Conservation (phyloP, 2,888 invertebrate species). For the Agapostemon virescens region DNA sequence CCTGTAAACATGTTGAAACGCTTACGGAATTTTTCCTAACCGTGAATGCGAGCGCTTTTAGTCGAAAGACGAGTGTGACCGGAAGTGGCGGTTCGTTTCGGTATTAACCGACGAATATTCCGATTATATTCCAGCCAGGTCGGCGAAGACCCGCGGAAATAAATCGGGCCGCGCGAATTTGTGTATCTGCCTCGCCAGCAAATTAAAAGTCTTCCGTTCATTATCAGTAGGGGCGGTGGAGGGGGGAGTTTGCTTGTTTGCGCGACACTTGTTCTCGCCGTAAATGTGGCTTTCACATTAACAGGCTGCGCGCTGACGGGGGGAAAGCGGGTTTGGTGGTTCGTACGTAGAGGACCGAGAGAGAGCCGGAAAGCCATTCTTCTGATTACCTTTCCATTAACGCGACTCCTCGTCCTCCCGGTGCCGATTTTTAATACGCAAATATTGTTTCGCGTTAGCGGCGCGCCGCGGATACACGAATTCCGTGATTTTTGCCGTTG, state of each 20-base stretch:
- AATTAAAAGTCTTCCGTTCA: constrained; percentile 27
- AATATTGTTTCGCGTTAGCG: constrained; percentile 22
- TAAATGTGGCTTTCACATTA: constrained; percentile 22
- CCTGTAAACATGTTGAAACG: no score
- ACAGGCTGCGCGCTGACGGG: no score
- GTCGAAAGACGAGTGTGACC: background rate
- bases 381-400: constrained; percentile 48
- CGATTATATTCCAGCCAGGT: background rate
- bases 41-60: background rate
- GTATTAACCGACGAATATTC: background rate
- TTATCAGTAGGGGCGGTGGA: constrained; percentile 4
- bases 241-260: constrained; percentile 12
- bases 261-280: constrained; percentile 20
- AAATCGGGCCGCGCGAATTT: background rate
- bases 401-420: background rate
- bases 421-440: constrained; percentile 6
- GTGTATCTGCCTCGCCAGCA: background rate
- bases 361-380: constrained; percentile 31
- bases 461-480: constrained; percentile 19
- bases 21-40: no score
- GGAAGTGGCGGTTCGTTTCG: background rate
- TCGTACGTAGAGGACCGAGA: background rate
- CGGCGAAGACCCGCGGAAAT: background rate
- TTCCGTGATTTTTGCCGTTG: constrained; percentile 28
- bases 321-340: background rate